Evolutionary conservation across 2,797 vertebrate genomes (phyloP).

Genomic region (Sebastolobus alascanus): DNA sequence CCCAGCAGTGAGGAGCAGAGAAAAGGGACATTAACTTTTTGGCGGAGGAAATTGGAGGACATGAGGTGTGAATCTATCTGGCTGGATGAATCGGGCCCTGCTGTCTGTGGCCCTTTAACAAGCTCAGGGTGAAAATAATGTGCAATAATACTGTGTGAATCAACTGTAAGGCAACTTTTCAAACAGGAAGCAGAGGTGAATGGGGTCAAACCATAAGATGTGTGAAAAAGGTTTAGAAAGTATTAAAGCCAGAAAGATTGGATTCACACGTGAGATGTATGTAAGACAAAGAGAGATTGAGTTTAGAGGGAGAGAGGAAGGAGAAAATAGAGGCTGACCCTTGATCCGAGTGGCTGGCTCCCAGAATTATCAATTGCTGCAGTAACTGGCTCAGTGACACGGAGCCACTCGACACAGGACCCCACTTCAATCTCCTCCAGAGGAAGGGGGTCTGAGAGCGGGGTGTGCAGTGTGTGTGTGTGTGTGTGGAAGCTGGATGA

Average conservation of each 20-base stretch:
- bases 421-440: constrained; percentile 56
- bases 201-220: constrained; percentile 49
- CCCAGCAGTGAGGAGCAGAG: not conserved
- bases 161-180: constrained; percentile 37
- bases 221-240: constrained; percentile 20
- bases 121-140: constrained; percentile 58
- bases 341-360: constrained; percentile 53
- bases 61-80: constrained; percentile 53
- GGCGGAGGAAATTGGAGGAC: constrained; percentile 29
- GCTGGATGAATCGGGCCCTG: constrained; percentile 39
- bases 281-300: constrained; percentile 31
- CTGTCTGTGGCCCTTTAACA: constrained; percentile 34
- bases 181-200: constrained; percentile 45
- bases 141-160: constrained; percentile 35
- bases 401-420: constrained; percentile 28
- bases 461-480: not conserved
- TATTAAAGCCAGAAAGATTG: constrained; percentile 43
- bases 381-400: constrained; percentile 58
- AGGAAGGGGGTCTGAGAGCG: not conserved
- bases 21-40: constrained; percentile 22
- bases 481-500: constrained; percentile 6
- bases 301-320: constrained; percentile 19
- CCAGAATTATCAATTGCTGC: constrained; percentile 66
- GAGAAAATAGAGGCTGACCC: constrained; percentile 60
- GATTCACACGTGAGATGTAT: constrained; percentile 16